A percentile compares a stretch with the other conserved stretches of the same genome.
Conservation (phyloP, 2,797 vertebrate genomes). For the Rachycentron canadum region DNA sequence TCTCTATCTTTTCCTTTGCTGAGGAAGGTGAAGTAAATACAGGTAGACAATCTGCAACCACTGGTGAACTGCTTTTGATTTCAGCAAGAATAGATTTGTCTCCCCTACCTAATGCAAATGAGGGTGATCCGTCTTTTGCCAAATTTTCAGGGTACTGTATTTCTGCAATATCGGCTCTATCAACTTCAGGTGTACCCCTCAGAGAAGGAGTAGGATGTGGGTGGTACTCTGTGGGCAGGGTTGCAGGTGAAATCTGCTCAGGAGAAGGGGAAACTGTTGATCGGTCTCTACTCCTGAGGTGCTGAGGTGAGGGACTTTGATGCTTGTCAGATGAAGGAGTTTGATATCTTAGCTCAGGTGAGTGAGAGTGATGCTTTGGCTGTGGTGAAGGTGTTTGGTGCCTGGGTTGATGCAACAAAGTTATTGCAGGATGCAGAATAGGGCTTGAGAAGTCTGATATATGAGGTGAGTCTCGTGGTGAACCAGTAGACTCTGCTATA, state of each 20-base stretch:
- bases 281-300: constrained; percentile 41
- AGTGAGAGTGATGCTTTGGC: constrained; percentile 39
- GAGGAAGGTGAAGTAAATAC: constrained; percentile 38
- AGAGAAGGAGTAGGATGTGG: constrained; percentile 30
- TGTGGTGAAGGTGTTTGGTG: constrained; percentile 67
- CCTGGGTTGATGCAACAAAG: constrained; percentile 38
- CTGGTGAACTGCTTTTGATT: constrained; percentile 49
- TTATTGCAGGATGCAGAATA: constrained; percentile 53
- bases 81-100: constrained; percentile 34
- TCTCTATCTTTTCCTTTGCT: constrained; percentile 33
- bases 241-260: constrained; percentile 46
- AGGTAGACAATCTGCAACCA: constrained; percentile 29
- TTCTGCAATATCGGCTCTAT: constrained; percentile 35
- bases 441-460: constrained; percentile 40
- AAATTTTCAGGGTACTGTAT: constrained; percentile 32
- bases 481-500: constrained; percentile 37
- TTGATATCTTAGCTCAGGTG: constrained; percentile 59
- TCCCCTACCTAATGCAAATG: constrained; percentile 36
- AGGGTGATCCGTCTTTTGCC: constrained; percentile 41
- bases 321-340: constrained; percentile 40
- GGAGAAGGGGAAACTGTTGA: constrained; percentile 54
- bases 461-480: constrained; percentile 47
- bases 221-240: constrained; percentile 38
- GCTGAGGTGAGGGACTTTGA: constrained; percentile 56
- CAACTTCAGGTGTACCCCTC: constrained; percentile 42